Conservation (phyloP, 2,888 invertebrate species). For the Oscheius myriophilus region DNA sequence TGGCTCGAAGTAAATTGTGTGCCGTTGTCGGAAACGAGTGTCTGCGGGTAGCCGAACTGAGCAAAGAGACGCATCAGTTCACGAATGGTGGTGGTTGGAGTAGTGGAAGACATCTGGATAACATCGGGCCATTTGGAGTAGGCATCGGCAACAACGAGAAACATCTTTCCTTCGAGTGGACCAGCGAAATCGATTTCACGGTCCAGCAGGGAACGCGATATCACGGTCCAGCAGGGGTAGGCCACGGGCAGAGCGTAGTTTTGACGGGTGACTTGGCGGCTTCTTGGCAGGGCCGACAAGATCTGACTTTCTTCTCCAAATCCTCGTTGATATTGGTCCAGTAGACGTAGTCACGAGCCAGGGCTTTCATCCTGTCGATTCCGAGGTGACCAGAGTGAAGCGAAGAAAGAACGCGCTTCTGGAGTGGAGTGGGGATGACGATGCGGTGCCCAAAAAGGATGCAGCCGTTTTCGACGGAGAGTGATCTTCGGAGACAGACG, state of each 20-base stretch:
- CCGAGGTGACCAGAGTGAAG: slow-evolving; percentile 65
- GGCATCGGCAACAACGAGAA: slow-evolving; percentile 71
- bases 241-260: slow-evolving; percentile 62
- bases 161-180: slow-evolving; percentile 64
- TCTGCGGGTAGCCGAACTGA: too few species aligned
- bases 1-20: slow-evolving; percentile 8
- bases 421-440: slow-evolving; percentile 54
- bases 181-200: slow-evolving; percentile 73
- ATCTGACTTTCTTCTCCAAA: slow-evolving; percentile 47
- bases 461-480: too few species aligned
- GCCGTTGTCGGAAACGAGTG: too few species aligned
- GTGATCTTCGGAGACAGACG: too few species aligned
- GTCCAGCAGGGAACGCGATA: slow-evolving; percentile 72
- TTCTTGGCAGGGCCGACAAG: slow-evolving; percentile 47
- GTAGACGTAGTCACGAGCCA: slow-evolving; percentile 60
- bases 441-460: too few species aligned
- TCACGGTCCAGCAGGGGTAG: slow-evolving; percentile 64
- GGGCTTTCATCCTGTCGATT: slow-evolving; percentile 58
- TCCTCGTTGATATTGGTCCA: too few species aligned
- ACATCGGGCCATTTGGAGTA: too few species aligned
- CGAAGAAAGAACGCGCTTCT: slow-evolving; percentile 42
- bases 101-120: too few species aligned
- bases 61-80: too few species aligned
- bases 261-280: slow-evolving; percentile 45
- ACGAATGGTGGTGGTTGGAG: too few species aligned